Base-by-base conservation (phyloP, 1,140 invertebrate genomes). In the Drosophila navojoa region DNA sequence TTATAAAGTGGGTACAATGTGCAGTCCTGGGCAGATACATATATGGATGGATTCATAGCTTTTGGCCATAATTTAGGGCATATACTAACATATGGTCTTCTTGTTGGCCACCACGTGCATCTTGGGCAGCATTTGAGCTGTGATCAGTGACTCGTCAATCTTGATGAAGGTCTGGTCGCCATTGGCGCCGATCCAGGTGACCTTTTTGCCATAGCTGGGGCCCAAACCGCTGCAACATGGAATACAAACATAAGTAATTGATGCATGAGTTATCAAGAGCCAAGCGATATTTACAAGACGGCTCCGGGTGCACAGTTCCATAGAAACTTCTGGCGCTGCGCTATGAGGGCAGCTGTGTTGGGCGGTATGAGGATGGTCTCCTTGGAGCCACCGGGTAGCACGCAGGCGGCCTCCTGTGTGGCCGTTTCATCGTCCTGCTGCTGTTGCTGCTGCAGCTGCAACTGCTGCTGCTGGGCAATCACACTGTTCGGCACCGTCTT, bases 141-240 rank as follows among this genome's bases (percentile, higher is more conserved):
- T 99, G 52, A 99, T 98, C 7, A 98, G 93, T 38, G 95, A 95
- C 92, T 99, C 98, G 84, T 99, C 98, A 45, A 98, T 95, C 92
- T 98, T 98, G 15, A 99, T 93, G 81, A 97, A 98, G 3, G 98
- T 99, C 92, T 98, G 97, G 93, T 99, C 98, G 0, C 97, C 98
- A 32, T 97, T 97, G 16, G 98, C 98, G 2, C 96, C 96, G 29
- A 99, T 95, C 97, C 97, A 99, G 3, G 97, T 98, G 0, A 98
- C 98, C 87, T 96, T 95, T 76, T 97, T 95, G 5, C 95, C 96
- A 93, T 95, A 94, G 49, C 94, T 93, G 0, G 96, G 95, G 0
- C 97, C 97, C 49, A 97, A 93, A 47, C 96, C 90, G 45, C 91
- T 92, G n/a, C 0, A 64, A 54, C 16, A 15, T 13, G 32, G 2